These are phyloP conservation scores for Pterocles orientalis DNA, from an alignment of 2,113 vertebrate genomes.

Conservation along the genomic window DNA sequence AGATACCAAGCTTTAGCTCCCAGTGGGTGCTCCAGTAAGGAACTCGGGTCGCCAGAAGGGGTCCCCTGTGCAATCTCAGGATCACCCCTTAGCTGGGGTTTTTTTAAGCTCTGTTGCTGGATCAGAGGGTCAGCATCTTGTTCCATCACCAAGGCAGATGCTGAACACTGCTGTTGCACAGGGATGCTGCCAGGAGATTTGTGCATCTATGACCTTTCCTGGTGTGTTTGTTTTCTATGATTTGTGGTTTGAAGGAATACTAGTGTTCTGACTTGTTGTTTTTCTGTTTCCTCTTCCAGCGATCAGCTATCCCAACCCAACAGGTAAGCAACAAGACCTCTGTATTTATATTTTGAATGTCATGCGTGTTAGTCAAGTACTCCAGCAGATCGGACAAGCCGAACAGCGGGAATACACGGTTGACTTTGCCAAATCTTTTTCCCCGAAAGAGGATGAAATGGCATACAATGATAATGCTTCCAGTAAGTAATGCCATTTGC, in stretches of 20 bases:
- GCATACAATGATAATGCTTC: neutral
- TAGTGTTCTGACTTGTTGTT: slow-evolving; percentile 36
- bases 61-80: neutral
- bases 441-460: neutral
- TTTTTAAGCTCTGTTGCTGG: neutral
- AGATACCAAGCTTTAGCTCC: neutral
- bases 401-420: neutral
- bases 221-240: neutral
- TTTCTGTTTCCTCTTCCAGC: slow-evolving; percentile 65
- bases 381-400: neutral
- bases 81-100: neutral
- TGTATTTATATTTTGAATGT: neutral
- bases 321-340: slow-evolving; percentile 58
- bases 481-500: neutral
- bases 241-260: neutral
- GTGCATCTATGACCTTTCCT: neutral
- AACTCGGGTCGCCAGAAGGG: neutral
- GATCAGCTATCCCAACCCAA: slow-evolving; percentile 69
- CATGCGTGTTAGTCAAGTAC: neutral
- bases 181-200: neutral
- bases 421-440: neutral
- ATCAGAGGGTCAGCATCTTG: neutral
- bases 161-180: neutral
- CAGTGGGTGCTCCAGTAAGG: neutral
- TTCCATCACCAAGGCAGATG: neutral